Evolutionary conservation across 2,113 vertebrate species (phyloP).

Genomic region (Riparia riparia): DNA sequence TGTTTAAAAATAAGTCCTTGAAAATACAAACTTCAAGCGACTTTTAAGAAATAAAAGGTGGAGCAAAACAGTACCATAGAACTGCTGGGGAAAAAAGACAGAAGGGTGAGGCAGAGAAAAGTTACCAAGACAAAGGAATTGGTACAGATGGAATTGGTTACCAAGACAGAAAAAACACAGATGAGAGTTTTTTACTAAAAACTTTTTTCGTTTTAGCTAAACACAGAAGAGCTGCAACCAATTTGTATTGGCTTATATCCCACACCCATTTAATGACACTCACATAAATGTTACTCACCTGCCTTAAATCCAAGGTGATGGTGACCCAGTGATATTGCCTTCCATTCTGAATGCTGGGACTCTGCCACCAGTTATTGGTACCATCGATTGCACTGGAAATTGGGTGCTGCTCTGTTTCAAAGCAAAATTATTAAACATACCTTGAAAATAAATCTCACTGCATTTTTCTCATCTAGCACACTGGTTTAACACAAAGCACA

Average conservation of each 20-base stretch:
- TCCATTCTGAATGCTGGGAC: slow-evolving; percentile 97
- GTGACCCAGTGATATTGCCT: slow-evolving; percentile 94
- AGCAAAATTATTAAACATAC: not conserved
- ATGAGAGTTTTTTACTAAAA: not conserved
- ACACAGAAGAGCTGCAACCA: not conserved
- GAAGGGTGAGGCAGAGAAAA: not conserved
- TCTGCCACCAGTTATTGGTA: slow-evolving; percentile 98
- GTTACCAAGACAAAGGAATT: not conserved
- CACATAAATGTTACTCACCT: slow-evolving; percentile 77
- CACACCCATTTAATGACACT: not conserved
- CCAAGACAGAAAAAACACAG: not conserved
- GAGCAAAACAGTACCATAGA: not conserved
- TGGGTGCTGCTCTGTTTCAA: slow-evolving; percentile 87
- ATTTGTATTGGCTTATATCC: not conserved
- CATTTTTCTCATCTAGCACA: not conserved
- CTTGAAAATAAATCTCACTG: not conserved
- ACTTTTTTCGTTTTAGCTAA: not conserved
- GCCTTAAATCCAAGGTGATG: slow-evolving; percentile 92
- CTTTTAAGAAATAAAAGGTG: not conserved
- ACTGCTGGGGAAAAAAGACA: not conserved
- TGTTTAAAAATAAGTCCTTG: not conserved
- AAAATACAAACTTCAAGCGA: not conserved
- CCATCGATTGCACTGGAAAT: slow-evolving; percentile 93
- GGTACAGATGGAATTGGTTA: not conserved
- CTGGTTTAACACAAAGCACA: not conserved